These are phyloP conservation scores for Aldabrachelys gigantea DNA, from an alignment of 2,113 vertebrate species.

Conservation along the genomic window DNA sequence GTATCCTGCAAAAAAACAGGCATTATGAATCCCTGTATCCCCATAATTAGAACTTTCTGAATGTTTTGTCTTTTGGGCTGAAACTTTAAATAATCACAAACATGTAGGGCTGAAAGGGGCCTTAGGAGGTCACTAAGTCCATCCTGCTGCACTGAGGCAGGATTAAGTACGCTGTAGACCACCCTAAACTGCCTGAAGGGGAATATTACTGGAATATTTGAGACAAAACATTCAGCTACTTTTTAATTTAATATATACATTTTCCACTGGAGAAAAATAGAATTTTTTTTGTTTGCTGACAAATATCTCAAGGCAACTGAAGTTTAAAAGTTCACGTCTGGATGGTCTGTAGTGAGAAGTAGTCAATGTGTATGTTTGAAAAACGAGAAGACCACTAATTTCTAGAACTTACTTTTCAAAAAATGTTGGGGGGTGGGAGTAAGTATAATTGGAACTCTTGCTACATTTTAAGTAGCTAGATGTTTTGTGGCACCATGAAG, in stretches of 20 bases:
- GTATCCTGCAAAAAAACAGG: neutral
- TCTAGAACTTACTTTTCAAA: too few species aligned
- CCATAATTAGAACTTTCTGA: neutral
- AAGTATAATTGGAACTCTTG: too few species aligned
- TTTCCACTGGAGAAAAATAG: neutral
- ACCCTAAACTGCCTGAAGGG: too few species aligned
- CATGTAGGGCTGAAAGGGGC: too few species aligned
- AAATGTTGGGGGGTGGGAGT: too few species aligned
- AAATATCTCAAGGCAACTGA: rapidly evolving
- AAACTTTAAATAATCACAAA: neutral
- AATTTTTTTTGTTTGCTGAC: neutral
- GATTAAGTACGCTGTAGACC: too few species aligned
- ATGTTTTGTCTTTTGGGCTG: neutral
- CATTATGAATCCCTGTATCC: neutral
- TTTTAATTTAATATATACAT: neutral
- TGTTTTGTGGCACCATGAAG: too few species aligned
- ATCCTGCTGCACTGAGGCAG: too few species aligned
- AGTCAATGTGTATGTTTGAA: too few species aligned
- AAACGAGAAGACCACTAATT: too few species aligned
- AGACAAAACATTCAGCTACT: neutral
- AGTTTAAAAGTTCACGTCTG: neutral
- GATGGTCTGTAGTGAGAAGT: neutral
- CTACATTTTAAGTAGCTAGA: too few species aligned
- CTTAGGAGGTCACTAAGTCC: too few species aligned
- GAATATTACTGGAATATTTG: neutral